phyloP scores from a whole-genome alignment of 2,888 invertebrate species.

The Osmoderma eremita region DNA sequence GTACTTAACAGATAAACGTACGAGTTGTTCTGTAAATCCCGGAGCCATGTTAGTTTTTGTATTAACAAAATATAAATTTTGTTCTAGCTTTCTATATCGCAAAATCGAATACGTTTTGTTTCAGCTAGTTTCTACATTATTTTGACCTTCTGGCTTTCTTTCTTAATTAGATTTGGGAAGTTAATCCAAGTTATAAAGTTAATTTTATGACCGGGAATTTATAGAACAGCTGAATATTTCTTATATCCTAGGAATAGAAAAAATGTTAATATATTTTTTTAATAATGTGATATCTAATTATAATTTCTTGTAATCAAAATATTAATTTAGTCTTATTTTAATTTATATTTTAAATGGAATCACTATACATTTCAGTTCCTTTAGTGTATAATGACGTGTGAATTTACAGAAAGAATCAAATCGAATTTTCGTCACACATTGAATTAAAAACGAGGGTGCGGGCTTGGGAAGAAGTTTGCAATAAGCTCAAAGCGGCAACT shows the following conservation, averaged over 20 bases:
- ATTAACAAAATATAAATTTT: too few relatives aligned
- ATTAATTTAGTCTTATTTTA: slow-evolving; percentile 9
- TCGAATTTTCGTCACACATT: not conserved
- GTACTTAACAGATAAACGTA: too few relatives aligned
- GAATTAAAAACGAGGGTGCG: slow-evolving; percentile 53
- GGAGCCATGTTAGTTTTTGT: too few relatives aligned
- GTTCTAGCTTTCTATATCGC: too few relatives aligned
- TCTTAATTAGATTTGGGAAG: too few relatives aligned
- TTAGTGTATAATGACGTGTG: slow-evolving; percentile 14
- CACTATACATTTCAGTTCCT: slow-evolving; percentile 41
- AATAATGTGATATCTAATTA: slow-evolving; percentile 25
- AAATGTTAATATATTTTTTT: not conserved
- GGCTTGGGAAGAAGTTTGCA: slow-evolving; percentile 64
- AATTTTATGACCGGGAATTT: too few relatives aligned
- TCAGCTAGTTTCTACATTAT: too few relatives aligned
- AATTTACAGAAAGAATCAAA: slow-evolving; percentile 14
- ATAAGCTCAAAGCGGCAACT: slow-evolving; percentile 63
- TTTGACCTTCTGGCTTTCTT: too few relatives aligned
- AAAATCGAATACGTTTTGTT: too few relatives aligned
- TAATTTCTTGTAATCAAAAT: slow-evolving; percentile 26
- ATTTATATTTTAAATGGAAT: not conserved
- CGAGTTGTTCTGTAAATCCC: too few relatives aligned
- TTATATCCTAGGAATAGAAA: not conserved
- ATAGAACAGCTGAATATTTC: too few relatives aligned
- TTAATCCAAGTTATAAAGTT: too few relatives aligned